phyloP scores from a whole-genome alignment of 2,888 invertebrate species.

The Phaonia tiefii region DNA sequence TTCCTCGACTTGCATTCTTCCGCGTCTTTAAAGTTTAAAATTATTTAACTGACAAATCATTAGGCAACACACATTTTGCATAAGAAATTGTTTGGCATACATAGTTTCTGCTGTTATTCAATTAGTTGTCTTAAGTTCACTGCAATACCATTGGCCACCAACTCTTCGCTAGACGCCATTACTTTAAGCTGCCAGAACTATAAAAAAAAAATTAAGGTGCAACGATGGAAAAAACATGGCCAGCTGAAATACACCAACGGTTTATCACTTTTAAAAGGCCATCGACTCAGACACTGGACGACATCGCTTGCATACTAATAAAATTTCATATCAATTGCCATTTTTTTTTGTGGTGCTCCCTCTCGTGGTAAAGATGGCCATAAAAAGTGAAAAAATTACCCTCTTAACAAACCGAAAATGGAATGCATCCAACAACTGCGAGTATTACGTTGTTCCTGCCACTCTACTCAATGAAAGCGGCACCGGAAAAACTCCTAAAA shows the following conservation, averaged over 20 bases:
- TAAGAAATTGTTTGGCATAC: no score
- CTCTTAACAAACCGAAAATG: constrained; percentile 50
- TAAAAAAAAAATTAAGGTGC: constrained; percentile 49
- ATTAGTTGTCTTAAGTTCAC: no score
- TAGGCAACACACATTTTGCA: no score
- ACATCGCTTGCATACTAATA: constrained; percentile 26
- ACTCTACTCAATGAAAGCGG: constrained; percentile 25
- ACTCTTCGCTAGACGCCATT: neutral
- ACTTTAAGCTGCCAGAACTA: constrained; percentile 35
- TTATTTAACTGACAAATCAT: no score
- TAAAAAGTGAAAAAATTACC: constrained; percentile 56
- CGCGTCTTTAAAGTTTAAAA: no score
- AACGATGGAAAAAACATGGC: constrained; percentile 29
- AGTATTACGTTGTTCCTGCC: constrained; percentile 26
- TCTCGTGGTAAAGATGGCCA: constrained; percentile 26
- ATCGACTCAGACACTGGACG: neutral
- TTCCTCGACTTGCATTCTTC: no score
- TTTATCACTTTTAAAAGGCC: constrained; percentile 1
- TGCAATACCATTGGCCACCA: no score
- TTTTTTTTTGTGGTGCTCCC: constrained; percentile 28
- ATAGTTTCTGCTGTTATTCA: no score
- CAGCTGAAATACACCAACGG: constrained; percentile 45
- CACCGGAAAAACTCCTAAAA: constrained; percentile 56
- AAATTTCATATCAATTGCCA: constrained; percentile 63
- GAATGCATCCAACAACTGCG: constrained; percentile 9